Conservation (phyloP, 2,797 vertebrate genomes). For the Anas georgica region DNA sequence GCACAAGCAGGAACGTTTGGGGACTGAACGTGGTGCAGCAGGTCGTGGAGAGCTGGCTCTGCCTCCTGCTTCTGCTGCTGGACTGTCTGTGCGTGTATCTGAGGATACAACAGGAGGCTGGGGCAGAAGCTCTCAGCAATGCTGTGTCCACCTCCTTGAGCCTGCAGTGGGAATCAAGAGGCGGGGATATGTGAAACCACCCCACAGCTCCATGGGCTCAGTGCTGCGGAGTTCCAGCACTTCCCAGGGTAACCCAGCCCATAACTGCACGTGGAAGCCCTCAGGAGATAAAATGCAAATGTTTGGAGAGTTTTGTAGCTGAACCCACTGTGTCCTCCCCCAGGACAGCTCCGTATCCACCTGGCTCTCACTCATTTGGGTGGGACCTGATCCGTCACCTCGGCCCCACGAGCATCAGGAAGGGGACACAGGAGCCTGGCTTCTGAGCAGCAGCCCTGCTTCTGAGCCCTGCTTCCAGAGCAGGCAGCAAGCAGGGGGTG, state of each 20-base stretch:
- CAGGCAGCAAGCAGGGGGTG: background rate
- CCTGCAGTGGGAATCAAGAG: background rate
- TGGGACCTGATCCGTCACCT: background rate
- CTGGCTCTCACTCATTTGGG: rapidly evolving
- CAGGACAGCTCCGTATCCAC: rapidly evolving
- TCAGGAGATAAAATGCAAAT: background rate
- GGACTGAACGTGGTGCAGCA: no score
- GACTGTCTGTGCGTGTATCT: background rate
- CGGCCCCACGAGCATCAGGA: background rate
- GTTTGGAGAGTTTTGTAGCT: background rate
- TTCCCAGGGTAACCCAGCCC: background rate
- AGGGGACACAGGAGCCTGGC: background rate
- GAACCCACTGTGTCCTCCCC: no score
- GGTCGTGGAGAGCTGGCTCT: no score
- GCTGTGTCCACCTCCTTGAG: background rate
- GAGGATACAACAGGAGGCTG: no score
- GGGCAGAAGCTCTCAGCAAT: background rate
- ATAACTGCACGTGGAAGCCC: background rate
- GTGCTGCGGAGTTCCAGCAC: background rate
- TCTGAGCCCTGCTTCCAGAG: background rate
- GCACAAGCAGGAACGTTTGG: no score
- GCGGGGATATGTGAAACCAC: background rate
- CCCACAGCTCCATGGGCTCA: background rate
- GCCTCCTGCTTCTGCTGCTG: no score
- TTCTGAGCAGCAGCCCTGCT: background rate